Base-by-base conservation (phyloP, 23 tunicate genomes). In the Trididemnum nubilum region DNA sequence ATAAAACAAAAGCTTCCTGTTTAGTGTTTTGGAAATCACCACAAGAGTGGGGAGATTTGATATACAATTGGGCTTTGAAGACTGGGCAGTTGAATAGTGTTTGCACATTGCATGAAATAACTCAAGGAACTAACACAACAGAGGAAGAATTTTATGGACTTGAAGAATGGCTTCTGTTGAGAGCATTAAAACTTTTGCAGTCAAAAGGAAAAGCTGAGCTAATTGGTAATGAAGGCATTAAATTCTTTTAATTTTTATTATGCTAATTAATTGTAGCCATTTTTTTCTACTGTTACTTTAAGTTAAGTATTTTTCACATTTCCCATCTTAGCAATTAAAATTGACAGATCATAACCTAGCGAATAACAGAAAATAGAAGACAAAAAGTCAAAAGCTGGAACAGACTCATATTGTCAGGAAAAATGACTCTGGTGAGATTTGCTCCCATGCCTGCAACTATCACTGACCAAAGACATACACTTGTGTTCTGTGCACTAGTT, bases 221-320 rank as follows among this genome's bases (percentile, higher is more conserved):
- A 22, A 87, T 93, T 44, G 98, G 98, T 3, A 74, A 79, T 23
- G 98, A 93, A 36, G 98, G 98, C 26, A 89, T 93, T 19, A 93
- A 93, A 71, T 85, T 93, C 71, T 93, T 93, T 73, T 38, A 78
- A 35, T 84, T 65, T n/a, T n/a, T n/a, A n/a, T n/a, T n/a, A n/a
- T n/a, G n/a, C 7, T 25, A 63, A 15, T n/a, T n/a, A n/a, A n/a
- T n/a, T n/a, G n/a, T n/a, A n/a, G n/a, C n/a, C n/a, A 50, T 50
- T 50, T 50, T 50, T 12, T 50, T 50, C 19, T n/a, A n/a, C 57
- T 50, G 19, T 12, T 12, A 50, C 19, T 50, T 50, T 50, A 50
- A 19, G 19, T 50, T 50, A 50, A 12, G 57, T n/a, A n/a, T n/a
- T n/a, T n/a, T n/a, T n/a, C n/a, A n/a, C n/a, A n/a, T n/a, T n/a